Conservation (phyloP, 2,797 vertebrate species). For the Linurgus olivaceus region DNA sequence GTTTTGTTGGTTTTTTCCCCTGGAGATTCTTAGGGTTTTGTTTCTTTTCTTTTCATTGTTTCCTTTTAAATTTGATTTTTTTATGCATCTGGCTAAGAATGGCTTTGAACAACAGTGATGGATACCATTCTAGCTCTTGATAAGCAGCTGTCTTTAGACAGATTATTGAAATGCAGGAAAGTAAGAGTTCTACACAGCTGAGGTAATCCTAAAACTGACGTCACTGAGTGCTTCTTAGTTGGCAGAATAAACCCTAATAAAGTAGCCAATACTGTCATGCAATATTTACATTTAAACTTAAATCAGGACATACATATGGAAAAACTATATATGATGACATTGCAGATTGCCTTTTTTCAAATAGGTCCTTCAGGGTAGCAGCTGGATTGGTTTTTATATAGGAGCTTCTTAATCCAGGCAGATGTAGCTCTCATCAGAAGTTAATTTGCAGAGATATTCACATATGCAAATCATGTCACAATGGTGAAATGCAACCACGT, state of each 20-base stretch:
- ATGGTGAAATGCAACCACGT: slow-evolving; percentile 85
- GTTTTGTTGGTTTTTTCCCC: background rate
- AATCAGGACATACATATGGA: background rate
- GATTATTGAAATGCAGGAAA: background rate
- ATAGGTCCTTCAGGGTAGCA: slow-evolving; percentile 72
- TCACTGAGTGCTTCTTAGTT: background rate
- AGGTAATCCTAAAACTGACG: background rate
- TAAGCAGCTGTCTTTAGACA: background rate
- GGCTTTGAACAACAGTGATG: background rate
- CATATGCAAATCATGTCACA: slow-evolving; percentile 97
- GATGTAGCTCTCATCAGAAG: slow-evolving; percentile 90
- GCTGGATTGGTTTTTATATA: slow-evolving; percentile 81
- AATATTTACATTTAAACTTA: slow-evolving; percentile 57
- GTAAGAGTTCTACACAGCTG: background rate
- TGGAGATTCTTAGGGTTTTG: background rate
- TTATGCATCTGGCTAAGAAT: background rate
- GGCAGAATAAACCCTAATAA: background rate
- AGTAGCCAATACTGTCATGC: background rate
- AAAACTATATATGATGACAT: slow-evolving; percentile 3
- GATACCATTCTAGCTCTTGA: background rate
- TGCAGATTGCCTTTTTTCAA: slow-evolving; percentile 34
- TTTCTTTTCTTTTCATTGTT: background rate
- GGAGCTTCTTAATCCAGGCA: slow-evolving; percentile 86
- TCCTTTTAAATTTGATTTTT: background rate
- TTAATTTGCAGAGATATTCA: slow-evolving; percentile 89